A percentile compares a stretch with the other conserved stretches of the same genome.
Evolutionary conservation across 2,888 invertebrate genomes (phyloP).

Genomic region (Latrodectus elegans): DNA sequence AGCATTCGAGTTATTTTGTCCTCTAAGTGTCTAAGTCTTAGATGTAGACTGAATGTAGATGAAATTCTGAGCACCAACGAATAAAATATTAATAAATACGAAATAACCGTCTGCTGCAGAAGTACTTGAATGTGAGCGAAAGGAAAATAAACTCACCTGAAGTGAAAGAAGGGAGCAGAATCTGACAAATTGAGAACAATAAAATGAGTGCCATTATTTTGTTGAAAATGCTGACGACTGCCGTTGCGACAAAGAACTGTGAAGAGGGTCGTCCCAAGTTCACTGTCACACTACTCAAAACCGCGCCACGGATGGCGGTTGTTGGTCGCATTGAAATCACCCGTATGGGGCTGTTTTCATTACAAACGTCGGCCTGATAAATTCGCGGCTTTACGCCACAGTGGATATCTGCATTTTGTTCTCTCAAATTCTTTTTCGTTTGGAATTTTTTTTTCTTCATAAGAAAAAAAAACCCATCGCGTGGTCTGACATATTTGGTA

Average conservation of each 20-base stretch:
- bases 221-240: background rate
- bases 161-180: slow-evolving; percentile 5
- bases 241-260: background rate
- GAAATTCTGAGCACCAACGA: background rate
- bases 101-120: background rate
- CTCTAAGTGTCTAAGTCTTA: background rate
- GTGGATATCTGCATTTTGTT: no score
- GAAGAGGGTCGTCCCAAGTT: slow-evolving; percentile 49
- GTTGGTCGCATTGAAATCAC: slow-evolving; percentile 47
- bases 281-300: slow-evolving; percentile 35
- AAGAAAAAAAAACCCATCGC: background rate
- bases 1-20: background rate
- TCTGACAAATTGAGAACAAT: slow-evolving; percentile 26
- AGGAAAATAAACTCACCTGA: slow-evolving; percentile 33
- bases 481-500: slow-evolving; percentile 14
- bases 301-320: background rate
- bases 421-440: background rate
- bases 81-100: background rate
- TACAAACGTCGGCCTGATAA: slow-evolving; percentile 39
- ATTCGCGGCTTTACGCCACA: slow-evolving; percentile 22
- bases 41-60: background rate
- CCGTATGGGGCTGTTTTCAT: slow-evolving; percentile 41
- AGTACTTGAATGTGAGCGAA: background rate
- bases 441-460: slow-evolving; percentile 8
- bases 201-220: slow-evolving; percentile 30